These are phyloP conservation scores for Salminus brasiliensis DNA, from an alignment of 2,113 vertebrate genomes.

Conservation along the genomic window DNA sequence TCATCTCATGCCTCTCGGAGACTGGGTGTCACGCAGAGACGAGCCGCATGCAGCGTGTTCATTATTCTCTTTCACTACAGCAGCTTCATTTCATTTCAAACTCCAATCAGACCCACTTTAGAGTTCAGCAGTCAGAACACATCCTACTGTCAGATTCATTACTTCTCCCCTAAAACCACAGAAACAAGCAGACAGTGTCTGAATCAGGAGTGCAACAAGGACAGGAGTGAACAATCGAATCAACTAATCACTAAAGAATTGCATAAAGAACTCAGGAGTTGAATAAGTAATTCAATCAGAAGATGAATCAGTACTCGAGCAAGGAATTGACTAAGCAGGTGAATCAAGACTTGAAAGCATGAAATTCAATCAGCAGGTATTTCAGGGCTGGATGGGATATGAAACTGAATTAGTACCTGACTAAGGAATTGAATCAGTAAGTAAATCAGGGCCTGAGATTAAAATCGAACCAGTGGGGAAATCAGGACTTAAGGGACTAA, in stretches of 20 bases:
- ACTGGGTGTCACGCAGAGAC: neutral
- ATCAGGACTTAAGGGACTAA: neutral
- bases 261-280: neutral
- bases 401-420: neutral
- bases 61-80: conserved; percentile 6
- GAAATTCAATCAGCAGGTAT: no score
- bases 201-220: no score
- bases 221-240: neutral
- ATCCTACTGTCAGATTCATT: no score
- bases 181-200: no score
- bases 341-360: neutral
- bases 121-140: neutral
- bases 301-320: neutral
- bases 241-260: neutral
- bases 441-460: neutral
- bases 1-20: no score
- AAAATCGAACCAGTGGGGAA: neutral
- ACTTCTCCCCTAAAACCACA: no score
- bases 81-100: neutral
- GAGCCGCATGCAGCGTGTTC: neutral
- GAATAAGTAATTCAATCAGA: no score
- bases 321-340: neutral
- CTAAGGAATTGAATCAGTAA: neutral
- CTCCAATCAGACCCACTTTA: neutral
- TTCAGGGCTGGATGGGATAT: no score